phyloP scores from a whole-genome alignment of 2,113 vertebrate species.

The Hucho hucho region DNA sequence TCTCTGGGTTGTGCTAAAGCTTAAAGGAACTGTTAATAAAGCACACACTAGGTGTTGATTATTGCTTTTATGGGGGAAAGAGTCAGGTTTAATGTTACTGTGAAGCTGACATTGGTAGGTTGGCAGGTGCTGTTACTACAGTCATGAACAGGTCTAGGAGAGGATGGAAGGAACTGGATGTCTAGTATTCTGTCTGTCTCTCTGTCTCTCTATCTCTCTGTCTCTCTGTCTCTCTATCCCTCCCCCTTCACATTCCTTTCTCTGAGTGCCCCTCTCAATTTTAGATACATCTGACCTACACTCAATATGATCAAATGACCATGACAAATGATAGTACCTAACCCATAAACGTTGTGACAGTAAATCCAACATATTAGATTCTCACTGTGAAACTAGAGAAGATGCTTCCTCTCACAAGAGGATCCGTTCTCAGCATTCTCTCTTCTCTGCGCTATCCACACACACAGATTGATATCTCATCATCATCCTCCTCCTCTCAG shows the following conservation, averaged over 20 bases:
- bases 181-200: neutral
- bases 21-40: neutral
- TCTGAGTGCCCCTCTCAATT: neutral
- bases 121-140: neutral
- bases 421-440: too few relatives aligned
- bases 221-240: neutral
- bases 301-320: too few relatives aligned
- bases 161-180: neutral
- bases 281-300: neutral
- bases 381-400: too few relatives aligned
- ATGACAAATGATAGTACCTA: too few relatives aligned
- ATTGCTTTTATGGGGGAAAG: neutral
- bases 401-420: too few relatives aligned
- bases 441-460: too few relatives aligned
- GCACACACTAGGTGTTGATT: neutral
- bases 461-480: neutral
- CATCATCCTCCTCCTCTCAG: conserved; percentile 4
- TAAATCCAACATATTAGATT: too few relatives aligned
- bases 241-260: neutral
- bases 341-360: too few relatives aligned
- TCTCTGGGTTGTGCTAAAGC: neutral
- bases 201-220: neutral
- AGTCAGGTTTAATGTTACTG: neutral
- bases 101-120: neutral
- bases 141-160: too few relatives aligned